Conservation (phyloP, 2,113 vertebrate genomes). For the Oceanites oceanicus region DNA sequence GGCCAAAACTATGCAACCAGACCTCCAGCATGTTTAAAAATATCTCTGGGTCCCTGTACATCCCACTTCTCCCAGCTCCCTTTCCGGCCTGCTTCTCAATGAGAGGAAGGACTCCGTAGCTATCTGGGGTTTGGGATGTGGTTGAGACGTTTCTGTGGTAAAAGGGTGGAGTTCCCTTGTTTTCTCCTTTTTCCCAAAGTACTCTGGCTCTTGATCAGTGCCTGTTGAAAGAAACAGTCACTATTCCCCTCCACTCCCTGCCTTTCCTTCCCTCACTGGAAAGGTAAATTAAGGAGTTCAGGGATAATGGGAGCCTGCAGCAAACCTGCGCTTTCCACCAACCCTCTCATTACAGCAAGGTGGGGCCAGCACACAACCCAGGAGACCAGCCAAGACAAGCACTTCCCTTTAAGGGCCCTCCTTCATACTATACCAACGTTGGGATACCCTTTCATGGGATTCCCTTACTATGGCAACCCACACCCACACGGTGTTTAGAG, state of each 20-base stretch:
- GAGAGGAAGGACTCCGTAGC: not conserved
- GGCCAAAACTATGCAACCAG: conserved; percentile 30
- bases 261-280: not conserved
- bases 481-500: not conserved
- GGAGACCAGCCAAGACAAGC: not conserved
- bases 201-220: not conserved
- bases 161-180: conserved; percentile 39
- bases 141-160: not conserved
- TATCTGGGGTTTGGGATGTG: not conserved
- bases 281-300: not conserved
- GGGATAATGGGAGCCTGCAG: not conserved
- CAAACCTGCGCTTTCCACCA: not conserved
- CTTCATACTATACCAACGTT: not conserved
- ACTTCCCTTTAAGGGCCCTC: not conserved
- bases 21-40: conserved; percentile 21
- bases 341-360: conserved; percentile 6
- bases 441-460: not conserved
- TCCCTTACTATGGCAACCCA: not conserved
- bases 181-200: not conserved
- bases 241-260: not conserved
- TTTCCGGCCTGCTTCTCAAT: not conserved
- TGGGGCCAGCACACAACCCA: not conserved
- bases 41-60: not conserved
- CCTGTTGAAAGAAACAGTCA: not conserved
- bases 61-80: conserved; percentile 2